Conservation (phyloP, 2,113 vertebrate species). For the Rhodinocichla rosea region DNA sequence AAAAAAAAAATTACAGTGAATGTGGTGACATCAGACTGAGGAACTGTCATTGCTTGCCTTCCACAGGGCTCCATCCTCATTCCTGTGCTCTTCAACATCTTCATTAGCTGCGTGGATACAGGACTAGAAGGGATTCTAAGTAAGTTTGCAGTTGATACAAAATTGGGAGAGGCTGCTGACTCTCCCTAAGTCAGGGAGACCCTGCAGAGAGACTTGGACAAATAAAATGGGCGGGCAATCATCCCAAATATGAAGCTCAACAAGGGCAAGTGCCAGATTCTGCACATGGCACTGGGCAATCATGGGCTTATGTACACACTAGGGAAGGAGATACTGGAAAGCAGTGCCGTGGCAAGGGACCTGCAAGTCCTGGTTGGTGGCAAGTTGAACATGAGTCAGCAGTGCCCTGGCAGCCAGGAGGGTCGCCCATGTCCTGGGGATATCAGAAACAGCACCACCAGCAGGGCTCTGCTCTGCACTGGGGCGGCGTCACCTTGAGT, state of each 20-base stretch:
- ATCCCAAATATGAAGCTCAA: not conserved
- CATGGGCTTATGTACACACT: not conserved
- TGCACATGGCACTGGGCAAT: not conserved
- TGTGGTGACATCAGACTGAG: not conserved
- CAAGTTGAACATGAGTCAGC: too few relatives aligned
- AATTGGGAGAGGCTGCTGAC: not conserved
- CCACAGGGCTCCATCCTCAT: not conserved
- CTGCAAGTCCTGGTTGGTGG: accelerated
- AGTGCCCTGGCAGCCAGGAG: not conserved
- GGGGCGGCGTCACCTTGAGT: accelerated
- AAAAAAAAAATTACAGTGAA: not conserved
- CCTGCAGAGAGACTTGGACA: not conserved
- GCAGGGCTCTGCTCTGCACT: accelerated
- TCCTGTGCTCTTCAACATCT: too few relatives aligned
- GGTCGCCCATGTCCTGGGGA: accelerated
- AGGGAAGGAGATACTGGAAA: not conserved
- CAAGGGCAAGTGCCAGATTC: not conserved
- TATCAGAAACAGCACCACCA: too few relatives aligned
- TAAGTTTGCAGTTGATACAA: not conserved
- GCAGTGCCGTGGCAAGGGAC: not conserved
- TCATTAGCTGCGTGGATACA: accelerated
- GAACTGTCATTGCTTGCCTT: too few relatives aligned
- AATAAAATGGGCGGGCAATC: not conserved
- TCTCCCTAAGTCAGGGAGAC: too few relatives aligned
- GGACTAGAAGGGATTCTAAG: not conserved